These are phyloP conservation scores for Hyles euphorbiae DNA, from an alignment of 1,140 invertebrate genomes.

Conservation along the genomic window DNA sequence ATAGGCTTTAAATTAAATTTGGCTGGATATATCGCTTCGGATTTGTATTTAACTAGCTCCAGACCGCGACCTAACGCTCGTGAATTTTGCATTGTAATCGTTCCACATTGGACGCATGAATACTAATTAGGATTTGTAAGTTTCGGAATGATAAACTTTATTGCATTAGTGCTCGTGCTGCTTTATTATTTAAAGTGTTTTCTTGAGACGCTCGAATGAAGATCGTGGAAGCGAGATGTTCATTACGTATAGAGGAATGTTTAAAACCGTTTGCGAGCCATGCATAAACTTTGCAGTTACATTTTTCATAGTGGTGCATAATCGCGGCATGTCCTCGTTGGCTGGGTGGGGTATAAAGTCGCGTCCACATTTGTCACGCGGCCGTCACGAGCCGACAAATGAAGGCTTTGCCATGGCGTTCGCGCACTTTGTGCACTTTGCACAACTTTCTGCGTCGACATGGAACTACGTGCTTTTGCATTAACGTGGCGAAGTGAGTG, in stretches of 20 bases:
- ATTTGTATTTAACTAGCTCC: conserved; percentile 2
- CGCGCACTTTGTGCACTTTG: conserved; percentile 69
- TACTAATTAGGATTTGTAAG: too few species aligned
- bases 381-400: conserved; percentile 71
- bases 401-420: conserved; percentile 67
- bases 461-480: conserved; percentile 69
- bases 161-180: too few species aligned
- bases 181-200: too few species aligned
- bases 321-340: conserved; percentile 41
- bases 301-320: conserved; percentile 63
- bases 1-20: conserved; percentile 57
- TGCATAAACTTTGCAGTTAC: conserved; percentile 37
- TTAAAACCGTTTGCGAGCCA: conserved; percentile 1
- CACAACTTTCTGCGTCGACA: conserved; percentile 67
- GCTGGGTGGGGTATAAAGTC: conserved; percentile 48
- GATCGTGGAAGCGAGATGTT: too few species aligned
- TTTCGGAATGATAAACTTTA: too few species aligned
- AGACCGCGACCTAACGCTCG: not conserved
- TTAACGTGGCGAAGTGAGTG: conserved; percentile 64
- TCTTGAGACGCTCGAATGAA: too few species aligned
- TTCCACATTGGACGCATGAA: too few species aligned
- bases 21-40: conserved; percentile 38
- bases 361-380: conserved; percentile 70
- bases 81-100: too few species aligned
- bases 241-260: too few species aligned